Evolutionary conservation across 2,113 vertebrate species (phyloP).

Genomic region (Amia ocellicauda): DNA sequence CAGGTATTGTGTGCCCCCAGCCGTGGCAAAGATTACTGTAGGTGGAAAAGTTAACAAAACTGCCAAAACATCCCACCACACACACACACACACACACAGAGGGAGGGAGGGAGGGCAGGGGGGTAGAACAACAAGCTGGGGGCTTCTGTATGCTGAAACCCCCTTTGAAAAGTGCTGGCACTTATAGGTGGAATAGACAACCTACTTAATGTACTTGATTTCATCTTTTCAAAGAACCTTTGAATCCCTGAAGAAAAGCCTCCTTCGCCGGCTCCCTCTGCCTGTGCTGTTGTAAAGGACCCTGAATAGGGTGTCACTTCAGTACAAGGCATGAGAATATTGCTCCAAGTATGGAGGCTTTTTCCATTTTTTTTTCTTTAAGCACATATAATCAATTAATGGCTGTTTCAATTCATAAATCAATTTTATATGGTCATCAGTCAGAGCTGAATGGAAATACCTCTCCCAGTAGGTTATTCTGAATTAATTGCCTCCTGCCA

Average conservation of each 20-base stretch:
- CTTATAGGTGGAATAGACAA: conserved; percentile 9
- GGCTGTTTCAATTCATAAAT: conserved; percentile 96
- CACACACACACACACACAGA: no score
- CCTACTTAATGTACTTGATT: conserved; percentile 14
- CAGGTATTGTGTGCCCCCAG: no score
- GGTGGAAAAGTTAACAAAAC: background rate
- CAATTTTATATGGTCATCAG: conserved; percentile 99
- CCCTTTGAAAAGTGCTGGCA: conserved; percentile 7
- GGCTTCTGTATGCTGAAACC: background rate
- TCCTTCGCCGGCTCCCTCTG: background rate
- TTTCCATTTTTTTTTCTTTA: conserved; percentile 37
- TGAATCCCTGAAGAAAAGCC: background rate
- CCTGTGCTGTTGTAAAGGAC: background rate
- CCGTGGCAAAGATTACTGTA: no score
- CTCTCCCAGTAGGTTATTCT: conserved; percentile 79
- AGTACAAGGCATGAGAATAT: conserved; percentile 6
- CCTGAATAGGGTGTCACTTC: background rate
- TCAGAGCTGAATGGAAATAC: conserved; percentile 92
- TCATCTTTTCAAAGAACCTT: conserved; percentile 7
- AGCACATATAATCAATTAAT: conserved; percentile 98
- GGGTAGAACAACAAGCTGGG: background rate
- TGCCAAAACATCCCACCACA: background rate
- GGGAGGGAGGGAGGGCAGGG: no score
- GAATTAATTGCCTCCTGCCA: conserved; percentile 78
- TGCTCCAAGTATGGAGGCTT: background rate